A percentile compares a stretch with the other conserved stretches of the same genome.
Conservation (phyloP, 1,140 invertebrate species). For the Tyrophagus putrescentiae region DNA sequence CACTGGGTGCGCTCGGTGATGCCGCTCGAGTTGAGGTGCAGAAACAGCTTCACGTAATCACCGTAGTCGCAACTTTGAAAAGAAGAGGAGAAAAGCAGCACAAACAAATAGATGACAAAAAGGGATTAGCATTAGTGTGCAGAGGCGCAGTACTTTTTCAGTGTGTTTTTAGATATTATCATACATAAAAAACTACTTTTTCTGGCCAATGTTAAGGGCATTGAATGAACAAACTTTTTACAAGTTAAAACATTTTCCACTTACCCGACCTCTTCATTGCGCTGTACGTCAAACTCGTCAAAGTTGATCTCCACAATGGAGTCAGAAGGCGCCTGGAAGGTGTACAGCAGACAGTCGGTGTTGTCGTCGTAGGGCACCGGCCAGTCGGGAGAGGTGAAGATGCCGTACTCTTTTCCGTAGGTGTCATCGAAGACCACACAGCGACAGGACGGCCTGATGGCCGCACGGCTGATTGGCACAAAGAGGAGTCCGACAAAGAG, state of each 20-base stretch:
- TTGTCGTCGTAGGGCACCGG: constrained; percentile 54
- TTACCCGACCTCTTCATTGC: background rate
- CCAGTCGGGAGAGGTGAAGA: constrained; percentile 65
- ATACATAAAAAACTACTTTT: too few species aligned
- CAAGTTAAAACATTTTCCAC: too few species aligned
- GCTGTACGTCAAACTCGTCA: constrained; percentile 54
- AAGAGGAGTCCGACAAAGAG: background rate
- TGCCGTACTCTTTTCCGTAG: constrained; percentile 57
- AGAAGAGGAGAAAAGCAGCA: constrained; percentile 3
- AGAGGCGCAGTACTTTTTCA: too few species aligned
- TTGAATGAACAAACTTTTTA: too few species aligned
- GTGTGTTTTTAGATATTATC: too few species aligned
- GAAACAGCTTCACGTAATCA: constrained; percentile 64
- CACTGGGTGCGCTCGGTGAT: constrained; percentile 63
- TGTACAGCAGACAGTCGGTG: constrained; percentile 68
- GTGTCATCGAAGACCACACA: constrained; percentile 63
- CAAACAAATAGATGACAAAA: constrained; percentile 11
- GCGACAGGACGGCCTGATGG: constrained; percentile 40
- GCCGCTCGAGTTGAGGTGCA: constrained; percentile 44
- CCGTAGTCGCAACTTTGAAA: constrained; percentile 48
- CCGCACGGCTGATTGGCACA: background rate
- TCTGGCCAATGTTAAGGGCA: too few species aligned
- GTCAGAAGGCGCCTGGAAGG: constrained; percentile 55
- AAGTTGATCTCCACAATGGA: constrained; percentile 67
- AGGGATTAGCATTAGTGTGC: too few species aligned